Percentiles rank a stretch among this genome's conserved stretches.
These are phyloP conservation scores for Danionella cerebrum DNA, from an alignment of 2,113 vertebrate genomes.

Conservation along the genomic window DNA sequence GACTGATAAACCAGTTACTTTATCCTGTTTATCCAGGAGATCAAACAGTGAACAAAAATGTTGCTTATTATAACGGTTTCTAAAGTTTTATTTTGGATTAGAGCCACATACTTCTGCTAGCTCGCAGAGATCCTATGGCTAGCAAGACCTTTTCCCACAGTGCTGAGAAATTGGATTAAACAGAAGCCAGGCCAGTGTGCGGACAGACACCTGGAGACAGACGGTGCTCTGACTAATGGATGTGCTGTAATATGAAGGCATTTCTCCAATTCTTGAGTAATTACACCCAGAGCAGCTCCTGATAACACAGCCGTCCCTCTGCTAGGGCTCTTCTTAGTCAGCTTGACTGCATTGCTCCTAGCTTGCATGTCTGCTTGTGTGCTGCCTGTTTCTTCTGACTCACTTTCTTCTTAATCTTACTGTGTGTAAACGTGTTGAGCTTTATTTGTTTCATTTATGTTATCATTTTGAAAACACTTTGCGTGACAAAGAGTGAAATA, in stretches of 20 bases:
- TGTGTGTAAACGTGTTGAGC: not conserved
- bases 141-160: not conserved
- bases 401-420: constrained; percentile 30
- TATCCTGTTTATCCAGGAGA: too few relatives aligned
- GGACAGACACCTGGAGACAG: constrained; percentile 1
- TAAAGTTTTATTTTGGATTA: not conserved
- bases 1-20: too few relatives aligned
- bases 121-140: not conserved
- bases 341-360: constrained; percentile 56
- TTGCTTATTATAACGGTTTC: not conserved
- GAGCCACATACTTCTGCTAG: constrained; percentile 4
- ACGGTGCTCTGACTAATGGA: not conserved
- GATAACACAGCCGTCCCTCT: constrained; percentile 17
- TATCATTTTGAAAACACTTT: not conserved
- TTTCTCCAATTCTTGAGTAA: constrained; percentile 19
- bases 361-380: constrained; percentile 51
- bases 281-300: constrained; percentile 7
- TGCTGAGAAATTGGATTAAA: not conserved
- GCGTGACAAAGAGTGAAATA: constrained; percentile 34
- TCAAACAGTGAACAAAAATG: not conserved
- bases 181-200: constrained; percentile 22
- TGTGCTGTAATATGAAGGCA: not conserved
- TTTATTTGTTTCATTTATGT: not conserved
- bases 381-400: constrained; percentile 37
- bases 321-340: constrained; percentile 55